Evolutionary conservation across 2,888 invertebrate genomes (phyloP), one percentile per base, ranked within the genome.

Genomic region (Polydrusus tereticollis): DNA sequence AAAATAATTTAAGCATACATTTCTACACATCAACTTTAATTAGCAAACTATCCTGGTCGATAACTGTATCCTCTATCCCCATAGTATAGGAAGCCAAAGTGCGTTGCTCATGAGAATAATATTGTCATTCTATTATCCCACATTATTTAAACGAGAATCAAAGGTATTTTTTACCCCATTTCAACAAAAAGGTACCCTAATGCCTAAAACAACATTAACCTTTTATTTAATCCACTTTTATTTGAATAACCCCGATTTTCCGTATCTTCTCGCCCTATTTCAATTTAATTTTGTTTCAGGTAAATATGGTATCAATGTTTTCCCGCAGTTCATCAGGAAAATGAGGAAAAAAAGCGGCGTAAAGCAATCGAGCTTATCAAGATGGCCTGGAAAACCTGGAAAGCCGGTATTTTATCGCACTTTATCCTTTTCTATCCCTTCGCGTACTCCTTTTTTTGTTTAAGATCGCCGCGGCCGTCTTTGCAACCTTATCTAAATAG

Each of bases 231-330:
- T 65, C 57, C 43, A n/a, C 8, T 70, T 64, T 63, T 65, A 47
- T 70, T 70, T 64, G 63, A 62, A 57, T 63, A 63, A 71, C 55
- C 65, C 43, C 23, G 66, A 66, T 66, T 71, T 59, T 63, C 36
- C 59, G 43, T 55, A 21, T 65, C 50, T 65, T 36, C 41, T 60
- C 60, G 14, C 60, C 66, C 60, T 47, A 67, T 62, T 72, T 67
- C 63, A 72, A 63, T 72, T 72, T 72, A 60, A 71, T 72, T 67
- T 67, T 67, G 57, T 68, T 72, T 63, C 72, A 68, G 72, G 72
- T 72, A 72, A 72, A 72, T 72, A 72, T 63, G 63, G 67, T 57
- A 69, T 70, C 65, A 26, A 65, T 47, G 36, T 26, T 65, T 62
- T 26, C 64, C 58, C 52, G 52, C 65, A 65, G 70, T 70, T 70